These are phyloP conservation scores for Paguma larvata DNA, from an alignment of 2,797 vertebrate genomes.

Conservation along the genomic window DNA sequence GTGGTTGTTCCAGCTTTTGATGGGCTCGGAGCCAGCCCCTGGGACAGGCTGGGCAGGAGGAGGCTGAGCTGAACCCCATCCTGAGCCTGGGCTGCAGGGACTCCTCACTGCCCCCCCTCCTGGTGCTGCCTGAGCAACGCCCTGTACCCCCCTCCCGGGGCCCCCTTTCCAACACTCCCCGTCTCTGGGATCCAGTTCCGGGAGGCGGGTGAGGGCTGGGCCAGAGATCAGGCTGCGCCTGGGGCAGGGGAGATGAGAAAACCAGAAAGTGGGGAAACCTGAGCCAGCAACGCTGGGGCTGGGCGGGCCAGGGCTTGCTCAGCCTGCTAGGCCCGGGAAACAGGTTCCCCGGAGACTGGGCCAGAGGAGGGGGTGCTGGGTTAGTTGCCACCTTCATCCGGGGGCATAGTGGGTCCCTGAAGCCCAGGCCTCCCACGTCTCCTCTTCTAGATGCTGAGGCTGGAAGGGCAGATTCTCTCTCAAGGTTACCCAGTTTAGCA, in stretches of 20 bases:
- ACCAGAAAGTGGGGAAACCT: conserved; percentile 82
- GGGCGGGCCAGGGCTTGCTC: conserved; percentile 80
- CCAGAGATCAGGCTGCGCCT: conserved; percentile 70
- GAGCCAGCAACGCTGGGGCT: conserved; percentile 69
- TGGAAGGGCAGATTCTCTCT: background rate
- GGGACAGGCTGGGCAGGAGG: conserved; percentile 64
- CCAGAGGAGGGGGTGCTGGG: conserved; percentile 30
- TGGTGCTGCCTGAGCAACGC: conserved; percentile 23
- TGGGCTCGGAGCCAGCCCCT: conserved; percentile 73
- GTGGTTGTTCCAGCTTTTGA: conserved; percentile 69
- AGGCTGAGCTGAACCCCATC: conserved; percentile 56
- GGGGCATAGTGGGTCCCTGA: background rate
- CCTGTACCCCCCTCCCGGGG: background rate
- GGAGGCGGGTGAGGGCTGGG: conserved; percentile 77
- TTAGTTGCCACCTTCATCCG: conserved; percentile 28
- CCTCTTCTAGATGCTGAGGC: background rate
- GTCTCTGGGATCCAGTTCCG: conserved; percentile 73
- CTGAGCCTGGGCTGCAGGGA: conserved; percentile 54
- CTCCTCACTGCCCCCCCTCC: conserved; percentile 53
- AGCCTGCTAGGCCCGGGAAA: conserved; percentile 79
- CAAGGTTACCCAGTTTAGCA: background rate
- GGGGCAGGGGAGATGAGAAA: conserved; percentile 83
- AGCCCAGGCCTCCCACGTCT: background rate
- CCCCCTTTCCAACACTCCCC: conserved; percentile 64
- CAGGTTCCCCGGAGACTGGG: conserved; percentile 69